Percentiles rank a stretch among this genome's conserved stretches.
These are phyloP conservation scores for Leptodirus hochenwartii DNA, from an alignment of 2,888 invertebrate genomes.

Conservation along the genomic window DNA sequence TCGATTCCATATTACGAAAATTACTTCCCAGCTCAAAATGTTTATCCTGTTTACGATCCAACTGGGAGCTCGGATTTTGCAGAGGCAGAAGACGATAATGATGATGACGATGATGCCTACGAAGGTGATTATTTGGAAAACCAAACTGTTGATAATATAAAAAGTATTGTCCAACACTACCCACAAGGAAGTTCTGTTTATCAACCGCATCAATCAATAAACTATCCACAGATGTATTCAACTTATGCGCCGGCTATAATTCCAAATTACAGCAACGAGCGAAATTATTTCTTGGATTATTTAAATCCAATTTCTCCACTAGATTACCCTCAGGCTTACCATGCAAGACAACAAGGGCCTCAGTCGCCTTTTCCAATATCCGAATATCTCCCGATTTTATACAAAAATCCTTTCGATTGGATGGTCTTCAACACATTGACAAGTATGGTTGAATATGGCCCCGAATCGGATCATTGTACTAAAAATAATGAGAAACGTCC, in stretches of 20 bases:
- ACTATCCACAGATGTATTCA: too few relatives aligned
- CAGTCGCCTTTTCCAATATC: slow-evolving; percentile 28
- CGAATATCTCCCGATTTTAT: slow-evolving; percentile 34
- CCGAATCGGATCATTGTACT: slow-evolving; percentile 35
- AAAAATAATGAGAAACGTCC: too few relatives aligned
- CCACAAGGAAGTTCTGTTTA: too few relatives aligned
- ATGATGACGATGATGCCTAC: too few relatives aligned
- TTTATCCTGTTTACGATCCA: too few relatives aligned
- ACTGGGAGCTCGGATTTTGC: too few relatives aligned
- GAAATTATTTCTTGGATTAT: too few relatives aligned
- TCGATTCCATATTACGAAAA: slow-evolving; percentile 10
- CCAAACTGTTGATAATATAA: slow-evolving; percentile 21
- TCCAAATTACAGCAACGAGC: too few relatives aligned
- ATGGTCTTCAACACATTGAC: slow-evolving; percentile 33
- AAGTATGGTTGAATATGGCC: slow-evolving; percentile 38
- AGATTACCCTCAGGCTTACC: slow-evolving; percentile 3
- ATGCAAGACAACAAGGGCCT: not conserved
- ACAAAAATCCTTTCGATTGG: slow-evolving; percentile 36
- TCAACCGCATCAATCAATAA: too few relatives aligned
- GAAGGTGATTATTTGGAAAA: slow-evolving; percentile 17
- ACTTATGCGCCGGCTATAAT: too few relatives aligned
- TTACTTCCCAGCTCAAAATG: slow-evolving; percentile 3
- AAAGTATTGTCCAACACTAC: slow-evolving; percentile 20
- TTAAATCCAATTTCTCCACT: too few relatives aligned
- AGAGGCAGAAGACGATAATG: too few relatives aligned